Evolutionary conservation across 2,113 vertebrate species (phyloP).

Genomic region (Hippoglossus stenolepis): DNA sequence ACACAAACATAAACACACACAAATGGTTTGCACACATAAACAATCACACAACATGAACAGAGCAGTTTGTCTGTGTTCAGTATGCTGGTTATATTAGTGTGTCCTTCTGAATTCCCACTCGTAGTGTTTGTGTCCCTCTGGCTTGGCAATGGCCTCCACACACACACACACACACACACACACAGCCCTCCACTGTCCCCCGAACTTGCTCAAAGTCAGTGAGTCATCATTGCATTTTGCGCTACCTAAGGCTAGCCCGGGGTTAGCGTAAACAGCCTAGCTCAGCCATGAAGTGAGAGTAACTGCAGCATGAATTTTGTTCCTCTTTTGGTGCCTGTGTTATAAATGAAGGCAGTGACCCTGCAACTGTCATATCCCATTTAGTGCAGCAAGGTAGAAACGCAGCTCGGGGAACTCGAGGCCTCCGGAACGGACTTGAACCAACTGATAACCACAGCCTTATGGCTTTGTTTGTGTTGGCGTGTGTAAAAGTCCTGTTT

Average conservation of each 20-base stretch:
- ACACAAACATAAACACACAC: conserved; percentile 8
- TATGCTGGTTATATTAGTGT: conserved; percentile 19
- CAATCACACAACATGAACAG: conserved; percentile 8
- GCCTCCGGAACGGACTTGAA: conserved; percentile 5
- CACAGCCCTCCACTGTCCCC: background rate
- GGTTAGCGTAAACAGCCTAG: conserved; percentile 27
- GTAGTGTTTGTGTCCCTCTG: conserved; percentile 36
- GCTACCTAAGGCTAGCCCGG: conserved; percentile 49
- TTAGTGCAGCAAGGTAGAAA: conserved; percentile 35
- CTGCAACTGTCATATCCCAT: conserved; percentile 61
- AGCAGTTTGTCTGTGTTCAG: conserved; percentile 17
- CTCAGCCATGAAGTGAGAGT: conserved; percentile 52
- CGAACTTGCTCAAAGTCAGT: conserved; percentile 48
- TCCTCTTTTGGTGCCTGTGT: conserved; percentile 35
- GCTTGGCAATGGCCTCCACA: conserved; percentile 19
- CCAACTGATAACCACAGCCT: conserved; percentile 1
- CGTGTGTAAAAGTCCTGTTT: background rate
- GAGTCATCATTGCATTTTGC: conserved; percentile 56
- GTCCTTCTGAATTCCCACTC: conserved; percentile 33
- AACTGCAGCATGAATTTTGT: conserved; percentile 46
- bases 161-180: background rate
- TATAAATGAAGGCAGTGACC: conserved; percentile 58
- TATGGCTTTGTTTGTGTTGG: background rate
- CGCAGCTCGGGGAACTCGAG: conserved; percentile 16
- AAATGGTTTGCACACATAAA: conserved; percentile 2